Percentiles rank a stretch among this genome's conserved stretches.
Evolutionary conservation across 2,113 vertebrate species (phyloP).

Genomic region (Apodemus speciosus): DNA sequence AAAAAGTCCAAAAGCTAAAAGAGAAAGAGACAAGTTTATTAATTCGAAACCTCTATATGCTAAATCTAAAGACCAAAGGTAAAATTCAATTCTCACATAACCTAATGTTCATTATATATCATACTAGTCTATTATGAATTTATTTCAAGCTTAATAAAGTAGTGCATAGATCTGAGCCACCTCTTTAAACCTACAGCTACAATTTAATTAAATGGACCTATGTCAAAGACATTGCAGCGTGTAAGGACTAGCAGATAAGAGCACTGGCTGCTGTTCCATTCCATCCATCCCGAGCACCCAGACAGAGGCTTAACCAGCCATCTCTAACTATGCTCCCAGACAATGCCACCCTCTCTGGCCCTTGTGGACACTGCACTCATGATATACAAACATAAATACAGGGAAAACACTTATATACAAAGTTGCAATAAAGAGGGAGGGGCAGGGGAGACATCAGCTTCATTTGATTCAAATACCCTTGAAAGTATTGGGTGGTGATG

Average conservation of each 20-base stretch:
- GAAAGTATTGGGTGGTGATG: neutral
- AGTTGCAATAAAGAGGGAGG: too few species aligned
- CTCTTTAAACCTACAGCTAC: conserved; percentile 42
- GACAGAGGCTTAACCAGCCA: neutral
- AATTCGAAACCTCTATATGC: conserved; percentile 47
- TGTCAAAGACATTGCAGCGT: neutral
- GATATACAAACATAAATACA: neutral
- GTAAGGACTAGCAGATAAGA: neutral
- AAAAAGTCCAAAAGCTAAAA: conserved; percentile 94
- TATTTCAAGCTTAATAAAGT: neutral
- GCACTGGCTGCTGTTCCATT: neutral
- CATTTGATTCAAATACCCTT: conserved; percentile 7
- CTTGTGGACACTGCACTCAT: neutral
- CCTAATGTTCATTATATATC: neutral
- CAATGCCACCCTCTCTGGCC: neutral
- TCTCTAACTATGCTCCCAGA: neutral
- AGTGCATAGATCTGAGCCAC: conserved; percentile 24
- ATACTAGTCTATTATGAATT: conserved; percentile 49
- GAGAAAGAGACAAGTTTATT: conserved; percentile 53
- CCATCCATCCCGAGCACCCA: neutral
- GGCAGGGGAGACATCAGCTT: neutral
- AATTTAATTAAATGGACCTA: conserved; percentile 34
- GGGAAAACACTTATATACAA: neutral
- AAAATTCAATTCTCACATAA: conserved; percentile 33
- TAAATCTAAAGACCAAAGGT: conserved; percentile 45